A percentile compares a stretch with the other conserved stretches of the same genome.
phyloP scores from a whole-genome alignment of 2,888 invertebrate genomes.

The Apocheima hispidaria region DNA sequence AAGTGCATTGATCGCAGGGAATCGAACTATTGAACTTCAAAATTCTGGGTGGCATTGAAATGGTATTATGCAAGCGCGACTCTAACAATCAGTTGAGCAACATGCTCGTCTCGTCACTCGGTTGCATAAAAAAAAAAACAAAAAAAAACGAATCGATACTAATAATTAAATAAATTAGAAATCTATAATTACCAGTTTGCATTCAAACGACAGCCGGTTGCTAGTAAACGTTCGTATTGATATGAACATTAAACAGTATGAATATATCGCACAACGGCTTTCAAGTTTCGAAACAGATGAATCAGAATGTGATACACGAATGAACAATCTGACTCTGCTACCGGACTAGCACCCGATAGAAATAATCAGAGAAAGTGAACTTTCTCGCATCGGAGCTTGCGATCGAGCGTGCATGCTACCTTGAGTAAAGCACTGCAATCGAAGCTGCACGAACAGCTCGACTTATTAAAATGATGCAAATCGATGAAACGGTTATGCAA shows the following conservation, averaged over 20 bases:
- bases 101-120: too few species aligned
- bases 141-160: neutral
- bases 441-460: constrained; percentile 37
- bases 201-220: constrained; percentile 14
- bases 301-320: constrained; percentile 39
- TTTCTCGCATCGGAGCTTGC: constrained; percentile 67
- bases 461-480: constrained; percentile 33
- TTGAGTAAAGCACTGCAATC: constrained; percentile 41
- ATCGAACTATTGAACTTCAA: too few species aligned
- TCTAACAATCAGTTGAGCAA: too few species aligned
- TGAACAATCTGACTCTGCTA: constrained; percentile 38
- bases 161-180: constrained; percentile 13
- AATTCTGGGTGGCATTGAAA: too few species aligned
- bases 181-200: constrained; percentile 17
- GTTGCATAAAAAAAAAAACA: neutral
- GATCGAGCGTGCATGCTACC: constrained; percentile 53
- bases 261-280: constrained; percentile 23
- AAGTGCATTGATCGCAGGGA: too few species aligned
- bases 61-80: too few species aligned
- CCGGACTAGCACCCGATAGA: constrained; percentile 48
- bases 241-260: constrained; percentile 23
- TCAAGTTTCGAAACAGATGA: constrained; percentile 39
- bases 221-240: constrained; percentile 4
- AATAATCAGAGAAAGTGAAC: constrained; percentile 70
- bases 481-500: constrained; percentile 41